phyloP scores from a whole-genome alignment of 2,113 vertebrate species.

The Heptranchias perlo region DNA sequence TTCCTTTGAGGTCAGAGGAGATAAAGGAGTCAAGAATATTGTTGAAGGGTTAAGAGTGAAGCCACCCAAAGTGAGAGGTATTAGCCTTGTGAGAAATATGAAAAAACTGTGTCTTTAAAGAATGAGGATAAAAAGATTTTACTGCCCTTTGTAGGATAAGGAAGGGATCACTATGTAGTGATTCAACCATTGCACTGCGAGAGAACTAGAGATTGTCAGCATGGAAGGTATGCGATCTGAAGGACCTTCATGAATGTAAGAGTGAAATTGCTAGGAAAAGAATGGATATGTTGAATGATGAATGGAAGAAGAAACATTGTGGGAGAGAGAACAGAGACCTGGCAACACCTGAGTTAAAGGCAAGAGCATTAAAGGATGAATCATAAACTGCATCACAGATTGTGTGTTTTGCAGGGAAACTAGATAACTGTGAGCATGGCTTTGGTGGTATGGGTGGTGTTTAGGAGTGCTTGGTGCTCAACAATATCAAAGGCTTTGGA shows the following conservation, averaged over 20 bases:
- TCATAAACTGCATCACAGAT: not conserved
- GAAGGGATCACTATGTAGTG: too few relatives aligned
- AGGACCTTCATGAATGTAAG: not conserved
- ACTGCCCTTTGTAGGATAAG: too few relatives aligned
- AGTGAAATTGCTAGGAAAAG: not conserved
- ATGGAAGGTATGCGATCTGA: too few relatives aligned
- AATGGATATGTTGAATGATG: not conserved
- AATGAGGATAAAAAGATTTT: too few relatives aligned
- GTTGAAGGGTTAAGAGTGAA: too few relatives aligned
- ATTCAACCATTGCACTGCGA: too few relatives aligned
- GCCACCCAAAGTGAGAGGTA: too few relatives aligned
- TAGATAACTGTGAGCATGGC: not conserved
- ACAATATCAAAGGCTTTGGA: not conserved
- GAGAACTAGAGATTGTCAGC: too few relatives aligned
- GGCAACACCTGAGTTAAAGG: not conserved
- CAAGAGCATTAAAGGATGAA: not conserved
- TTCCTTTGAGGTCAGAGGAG: too few relatives aligned
- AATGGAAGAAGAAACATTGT: not conserved
- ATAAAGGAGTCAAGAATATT: too few relatives aligned
- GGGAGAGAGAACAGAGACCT: not conserved
- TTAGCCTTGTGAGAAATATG: too few relatives aligned
- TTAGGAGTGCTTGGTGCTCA: not conserved
- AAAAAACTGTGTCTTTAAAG: too few relatives aligned
- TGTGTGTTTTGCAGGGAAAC: not conserved
- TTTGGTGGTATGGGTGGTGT: not conserved